phyloP scores from a whole-genome alignment of 2,888 invertebrate species.

The Apeira syringaria region DNA sequence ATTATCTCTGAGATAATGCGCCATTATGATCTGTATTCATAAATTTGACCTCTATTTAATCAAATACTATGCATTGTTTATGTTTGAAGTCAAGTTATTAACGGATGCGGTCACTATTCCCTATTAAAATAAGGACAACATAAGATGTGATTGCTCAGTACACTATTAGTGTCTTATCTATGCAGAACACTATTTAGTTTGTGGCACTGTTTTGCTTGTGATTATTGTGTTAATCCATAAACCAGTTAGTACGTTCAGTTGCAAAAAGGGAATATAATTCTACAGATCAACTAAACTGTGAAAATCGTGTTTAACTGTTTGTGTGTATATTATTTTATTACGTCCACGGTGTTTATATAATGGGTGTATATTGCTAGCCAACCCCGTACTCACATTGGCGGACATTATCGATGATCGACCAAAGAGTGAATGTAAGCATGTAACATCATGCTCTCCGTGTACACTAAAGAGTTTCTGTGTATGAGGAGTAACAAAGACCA shows the following conservation, averaged over 20 bases:
- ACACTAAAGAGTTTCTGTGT: constrained; percentile 52
- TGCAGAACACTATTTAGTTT: too few relatives aligned
- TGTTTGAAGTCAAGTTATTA: constrained; percentile 5
- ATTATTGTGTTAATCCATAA: too few relatives aligned
- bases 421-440: constrained; percentile 37
- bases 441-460: constrained; percentile 55
- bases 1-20: neutral
- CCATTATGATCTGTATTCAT: neutral
- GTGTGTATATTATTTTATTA: too few relatives aligned
- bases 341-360: too few relatives aligned
- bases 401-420: constrained; percentile 16
- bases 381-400: constrained; percentile 16
- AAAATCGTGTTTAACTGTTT: too few relatives aligned
- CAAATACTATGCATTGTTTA: constrained; percentile 9
- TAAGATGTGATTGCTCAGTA: constrained; percentile 12
- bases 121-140: constrained; percentile 5
- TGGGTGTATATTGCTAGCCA: too few relatives aligned
- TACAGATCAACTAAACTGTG: too few relatives aligned
- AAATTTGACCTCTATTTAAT: neutral
- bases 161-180: too few relatives aligned
- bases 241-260: too few relatives aligned
- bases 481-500: constrained; percentile 69
- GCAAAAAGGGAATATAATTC: too few relatives aligned
- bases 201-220: too few relatives aligned
- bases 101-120: constrained; percentile 4